Conservation (phyloP, 2,113 vertebrate species). For the Rhynchomys soricoides region DNA sequence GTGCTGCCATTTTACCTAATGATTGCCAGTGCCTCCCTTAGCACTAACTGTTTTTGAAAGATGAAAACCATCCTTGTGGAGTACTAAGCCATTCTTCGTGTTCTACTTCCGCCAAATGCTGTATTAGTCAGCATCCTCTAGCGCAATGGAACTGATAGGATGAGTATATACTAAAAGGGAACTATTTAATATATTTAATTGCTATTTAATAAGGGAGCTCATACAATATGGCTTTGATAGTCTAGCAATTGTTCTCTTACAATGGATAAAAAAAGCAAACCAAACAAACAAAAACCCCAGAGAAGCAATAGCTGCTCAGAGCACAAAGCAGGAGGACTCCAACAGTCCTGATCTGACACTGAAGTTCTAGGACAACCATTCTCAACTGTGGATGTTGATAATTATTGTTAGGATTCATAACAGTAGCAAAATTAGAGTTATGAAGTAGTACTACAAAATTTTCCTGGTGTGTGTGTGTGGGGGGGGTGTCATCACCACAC, state of each 20-base stretch:
- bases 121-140: background rate
- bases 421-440: background rate
- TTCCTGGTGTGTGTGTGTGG: background rate
- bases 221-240: too few species aligned
- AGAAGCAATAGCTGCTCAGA: background rate
- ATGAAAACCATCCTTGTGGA: background rate
- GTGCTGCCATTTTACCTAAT: background rate
- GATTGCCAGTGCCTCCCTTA: background rate
- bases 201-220: too few species aligned
- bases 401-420: background rate
- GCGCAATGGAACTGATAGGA: background rate
- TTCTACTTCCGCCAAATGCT: background rate
- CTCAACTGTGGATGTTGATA: background rate
- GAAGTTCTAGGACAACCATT: background rate
- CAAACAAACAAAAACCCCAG: too few species aligned
- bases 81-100: background rate
- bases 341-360: too few species aligned
- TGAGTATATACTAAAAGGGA: background rate
- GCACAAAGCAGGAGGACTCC: background rate
- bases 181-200: background rate
- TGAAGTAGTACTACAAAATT: background rate
- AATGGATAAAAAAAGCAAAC: background rate
- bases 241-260: background rate
- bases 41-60: conserved; percentile 10
- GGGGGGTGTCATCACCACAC: background rate